Evolutionary conservation across 2,797 vertebrate species (phyloP), one percentile per base, ranked within the genome.

Genomic region (Sebastes nivosus): DNA sequence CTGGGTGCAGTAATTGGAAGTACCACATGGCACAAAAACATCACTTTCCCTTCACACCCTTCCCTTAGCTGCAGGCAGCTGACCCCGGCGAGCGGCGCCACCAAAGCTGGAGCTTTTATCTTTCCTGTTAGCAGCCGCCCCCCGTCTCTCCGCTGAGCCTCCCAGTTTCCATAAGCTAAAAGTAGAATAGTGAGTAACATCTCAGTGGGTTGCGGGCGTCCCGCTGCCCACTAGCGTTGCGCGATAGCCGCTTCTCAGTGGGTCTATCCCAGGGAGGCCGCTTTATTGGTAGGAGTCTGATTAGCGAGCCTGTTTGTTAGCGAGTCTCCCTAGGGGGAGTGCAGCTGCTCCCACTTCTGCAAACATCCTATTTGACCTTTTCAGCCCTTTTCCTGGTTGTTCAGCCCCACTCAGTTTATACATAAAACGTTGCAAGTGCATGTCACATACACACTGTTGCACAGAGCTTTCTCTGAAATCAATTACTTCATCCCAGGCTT

Each of bases 291-390:
- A 30, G 79, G 67, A 75, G 87, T 80, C 81, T 89, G 84, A 90
- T 92, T 90, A 86, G 82, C 52, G 8, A 68, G 72, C 8, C 75
- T 70, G 85, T 90, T 88, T 85, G 86, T 90, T 73, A 80, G 75
- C 2, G 10, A 36, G 25, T 76, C 73, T 84, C 77, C 77, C 78
- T 11, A 71, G 78, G 52, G 42, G 42, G 54, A 24, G 32, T 67
- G 72, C 81, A 67, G 71, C 86, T 75, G 82, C 84, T 84, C 83
- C 74, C 67, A 29, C 69, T 80, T 61, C 78, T 85, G 74, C 74
- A 85, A 91, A 89, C 91, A 89, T 84, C 85, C 69, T 52, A 29
- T 89, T 89, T 94, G 89, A 94, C 94, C 91, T 94, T 94, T 93
- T 86, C 77, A 71, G 78, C 52, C 36, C 52, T 69, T 79, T 27